Conservation (phyloP, 2,888 invertebrate species). For the Xanthia icteritia region DNA sequence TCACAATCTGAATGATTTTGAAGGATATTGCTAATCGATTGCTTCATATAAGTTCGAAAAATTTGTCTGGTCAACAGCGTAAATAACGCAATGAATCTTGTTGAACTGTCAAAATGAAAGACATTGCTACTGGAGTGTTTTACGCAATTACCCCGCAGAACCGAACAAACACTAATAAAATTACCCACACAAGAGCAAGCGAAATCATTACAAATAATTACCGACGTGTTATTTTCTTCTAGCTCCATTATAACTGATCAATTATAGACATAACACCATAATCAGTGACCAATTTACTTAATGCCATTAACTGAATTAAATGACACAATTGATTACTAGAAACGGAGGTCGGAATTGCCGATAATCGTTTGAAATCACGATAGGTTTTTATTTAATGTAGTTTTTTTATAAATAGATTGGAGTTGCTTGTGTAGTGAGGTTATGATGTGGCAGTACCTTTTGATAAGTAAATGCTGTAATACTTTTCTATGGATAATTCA, state of each 20-base stretch:
- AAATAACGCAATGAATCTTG: no score
- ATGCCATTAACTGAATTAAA: slow-evolving; percentile 86
- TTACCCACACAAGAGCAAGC: slow-evolving; percentile 33
- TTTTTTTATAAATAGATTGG: slow-evolving; percentile 16
- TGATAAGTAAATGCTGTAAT: background rate
- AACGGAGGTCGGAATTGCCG: slow-evolving; percentile 80
- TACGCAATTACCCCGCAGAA: background rate
- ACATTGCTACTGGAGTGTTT: no score
- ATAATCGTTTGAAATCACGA: slow-evolving; percentile 79
- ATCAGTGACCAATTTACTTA: slow-evolving; percentile 83
- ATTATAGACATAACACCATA: slow-evolving; percentile 85
- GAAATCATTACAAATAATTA: slow-evolving; percentile 60
- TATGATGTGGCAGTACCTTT: background rate
- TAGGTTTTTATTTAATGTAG: slow-evolving; percentile 38
- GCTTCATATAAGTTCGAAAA: no score
- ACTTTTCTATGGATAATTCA: background rate
- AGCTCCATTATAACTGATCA: slow-evolving; percentile 74
- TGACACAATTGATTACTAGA: slow-evolving; percentile 84
- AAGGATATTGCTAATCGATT: no score
- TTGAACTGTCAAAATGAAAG: no score
- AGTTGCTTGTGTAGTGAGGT: slow-evolving; percentile 14
- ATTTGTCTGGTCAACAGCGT: no score
- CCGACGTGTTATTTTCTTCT: slow-evolving; percentile 57
- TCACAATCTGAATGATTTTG: no score
- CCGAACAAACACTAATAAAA: slow-evolving; percentile 25